Evolutionary conservation across 2,797 vertebrate species (phyloP), one percentile per base, ranked within the genome.

Genomic region (Myotis daubentonii): DNA sequence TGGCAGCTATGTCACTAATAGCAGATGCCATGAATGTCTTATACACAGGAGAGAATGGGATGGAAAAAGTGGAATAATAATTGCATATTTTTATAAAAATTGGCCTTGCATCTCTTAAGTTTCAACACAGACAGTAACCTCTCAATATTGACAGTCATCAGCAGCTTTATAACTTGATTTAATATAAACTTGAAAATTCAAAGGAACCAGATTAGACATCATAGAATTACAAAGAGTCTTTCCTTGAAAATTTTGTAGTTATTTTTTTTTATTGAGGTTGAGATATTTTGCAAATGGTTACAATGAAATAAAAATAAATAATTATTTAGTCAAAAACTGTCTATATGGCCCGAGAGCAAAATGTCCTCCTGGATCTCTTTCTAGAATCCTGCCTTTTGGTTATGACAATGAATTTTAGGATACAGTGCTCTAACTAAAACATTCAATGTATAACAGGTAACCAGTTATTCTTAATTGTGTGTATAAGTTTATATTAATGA

Each of bases 271-370:
- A 80, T 30, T 62, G 30, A 62, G 28, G 23, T n/a, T 95, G 25
- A 97, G 10, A 60, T 25, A 7, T 38, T 71, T 84, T 96, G 96
- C 83, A 92, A 96, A 75, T 70, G 90, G 25, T 33, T 68, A 10
- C 22, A 38, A 17, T 86, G 25, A 41, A 91, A 70, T 86, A 60
- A 81, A 85, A 82, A 60, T 71, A 36, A 41, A 33, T 53, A 28
- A 8, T 30, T 30, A 74, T 74, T 74, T 16, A 11, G 74, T 49
- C 1, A 74, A 81, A 75, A 38, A 36, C 44, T 57, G 30, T 65
- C 13, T 62, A 13, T 82, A 23, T 66, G 20, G 1, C 3, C 13
- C 2, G 47, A 83, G 12, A 33, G 8, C 1, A 51, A 53, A 33
- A 12, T 66, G 7, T 62, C 25, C 38, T 84, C 11, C 53, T 71